Evolutionary conservation across 2,797 vertebrate species (phyloP).

Genomic region (Pantherophis alleghaniensis): DNA sequence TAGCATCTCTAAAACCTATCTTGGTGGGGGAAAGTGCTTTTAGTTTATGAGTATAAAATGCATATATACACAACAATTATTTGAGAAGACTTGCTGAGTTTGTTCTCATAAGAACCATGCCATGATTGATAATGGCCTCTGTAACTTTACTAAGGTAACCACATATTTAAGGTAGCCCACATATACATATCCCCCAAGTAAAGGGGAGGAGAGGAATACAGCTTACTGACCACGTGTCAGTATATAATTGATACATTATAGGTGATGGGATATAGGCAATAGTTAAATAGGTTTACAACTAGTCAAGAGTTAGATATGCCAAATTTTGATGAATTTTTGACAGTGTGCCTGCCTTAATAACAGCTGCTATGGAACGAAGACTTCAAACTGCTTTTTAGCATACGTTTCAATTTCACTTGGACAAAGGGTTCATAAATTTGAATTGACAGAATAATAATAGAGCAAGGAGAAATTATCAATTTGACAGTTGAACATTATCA

Average conservation of each 20-base stretch:
- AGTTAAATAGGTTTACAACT: neutral
- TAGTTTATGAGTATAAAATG: neutral
- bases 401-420: neutral
- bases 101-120: neutral
- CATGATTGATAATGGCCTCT: neutral
- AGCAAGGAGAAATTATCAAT: neutral
- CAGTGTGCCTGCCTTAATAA: neutral
- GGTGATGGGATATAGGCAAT: neutral
- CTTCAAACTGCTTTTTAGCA: neutral
- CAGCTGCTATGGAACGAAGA: neutral
- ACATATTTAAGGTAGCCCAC: neutral
- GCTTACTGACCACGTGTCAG: neutral
- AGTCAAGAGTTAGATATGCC: neutral
- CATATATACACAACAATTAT: neutral
- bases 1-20: neutral
- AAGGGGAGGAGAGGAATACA: neutral
- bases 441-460: neutral
- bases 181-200: neutral
- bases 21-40: neutral
- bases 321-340: neutral
- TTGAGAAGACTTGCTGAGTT: neutral
- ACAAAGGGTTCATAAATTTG: neutral
- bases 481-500: neutral
- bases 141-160: neutral
- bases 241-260: neutral